These are phyloP conservation scores for Synanthedon andrenaeformis DNA, from an alignment of 2,888 invertebrate genomes.

Conservation along the genomic window DNA sequence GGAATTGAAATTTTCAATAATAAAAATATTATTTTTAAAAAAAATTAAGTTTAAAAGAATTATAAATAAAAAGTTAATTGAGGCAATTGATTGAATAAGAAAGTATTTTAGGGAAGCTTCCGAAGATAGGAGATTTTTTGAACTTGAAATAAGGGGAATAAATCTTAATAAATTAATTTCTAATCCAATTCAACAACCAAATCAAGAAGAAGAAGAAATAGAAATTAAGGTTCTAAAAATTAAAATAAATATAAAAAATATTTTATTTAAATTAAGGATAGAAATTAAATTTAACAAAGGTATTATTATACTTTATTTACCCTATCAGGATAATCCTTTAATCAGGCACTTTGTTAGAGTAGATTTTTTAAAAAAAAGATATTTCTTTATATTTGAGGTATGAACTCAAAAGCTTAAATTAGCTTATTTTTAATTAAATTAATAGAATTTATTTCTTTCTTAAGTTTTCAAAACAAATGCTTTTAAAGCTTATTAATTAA, in stretches of 20 bases:
- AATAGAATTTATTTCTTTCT: constrained; percentile 56
- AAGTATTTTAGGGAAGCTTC: constrained; percentile 74
- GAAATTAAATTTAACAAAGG: constrained; percentile 72
- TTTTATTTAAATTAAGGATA: constrained; percentile 58
- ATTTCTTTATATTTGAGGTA: constrained; percentile 68
- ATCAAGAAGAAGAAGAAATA: constrained; percentile 46
- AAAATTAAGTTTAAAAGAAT: constrained; percentile 45
- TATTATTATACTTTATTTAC: constrained; percentile 46
- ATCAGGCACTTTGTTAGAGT: constrained; percentile 57
- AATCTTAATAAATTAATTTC: constrained; percentile 74
- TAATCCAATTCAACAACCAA: constrained; percentile 71
- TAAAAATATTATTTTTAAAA: not conserved
- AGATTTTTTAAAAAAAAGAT: constrained; percentile 47
- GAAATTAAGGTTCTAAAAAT: constrained; percentile 58
- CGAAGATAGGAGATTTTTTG: constrained; percentile 54
- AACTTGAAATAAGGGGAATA: constrained; percentile 68
- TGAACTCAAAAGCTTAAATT: constrained; percentile 74
- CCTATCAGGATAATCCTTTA: constrained; percentile 60
- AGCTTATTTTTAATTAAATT: constrained; percentile 53
- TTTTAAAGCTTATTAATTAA: constrained; percentile 72
- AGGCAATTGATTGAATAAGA: constrained; percentile 70
- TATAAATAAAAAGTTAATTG: constrained; percentile 63
- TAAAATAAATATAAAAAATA: constrained; percentile 62
- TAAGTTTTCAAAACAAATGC: constrained; percentile 79
- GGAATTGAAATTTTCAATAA: constrained; percentile 21